phyloP scores from a whole-genome alignment of 1,140 invertebrate species.

The Calephelis virginiensis region DNA sequence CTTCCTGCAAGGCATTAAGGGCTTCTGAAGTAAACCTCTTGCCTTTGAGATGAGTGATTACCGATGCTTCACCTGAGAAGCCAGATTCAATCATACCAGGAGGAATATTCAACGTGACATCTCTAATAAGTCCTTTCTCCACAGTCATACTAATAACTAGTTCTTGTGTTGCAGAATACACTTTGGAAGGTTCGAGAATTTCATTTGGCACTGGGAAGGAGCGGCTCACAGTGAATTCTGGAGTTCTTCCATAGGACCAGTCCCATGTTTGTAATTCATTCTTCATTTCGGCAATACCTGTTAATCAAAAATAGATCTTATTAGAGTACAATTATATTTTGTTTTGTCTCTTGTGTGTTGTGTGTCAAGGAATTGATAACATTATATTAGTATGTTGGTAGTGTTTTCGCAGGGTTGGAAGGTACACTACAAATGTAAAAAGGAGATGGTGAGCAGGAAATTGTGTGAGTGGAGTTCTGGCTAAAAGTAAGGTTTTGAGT shows the following conservation, averaged over 20 bases:
- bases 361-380: no score
- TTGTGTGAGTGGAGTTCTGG: no score
- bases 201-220: conserved; percentile 68
- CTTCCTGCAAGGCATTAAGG: conserved; percentile 64
- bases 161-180: conserved; percentile 66
- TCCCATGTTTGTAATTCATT: conserved; percentile 88
- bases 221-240: conserved; percentile 86
- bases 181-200: conserved; percentile 56
- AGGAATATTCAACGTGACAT: conserved; percentile 73
- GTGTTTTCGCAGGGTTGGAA: no score
- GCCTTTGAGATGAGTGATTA: conserved; percentile 73
- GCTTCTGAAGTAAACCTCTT: conserved; percentile 75
- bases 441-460: no score
- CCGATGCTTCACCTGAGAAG: conserved; percentile 73
- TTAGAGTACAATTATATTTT: no score
- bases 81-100: conserved; percentile 72
- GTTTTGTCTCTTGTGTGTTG: no score
- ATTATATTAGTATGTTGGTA: no score
- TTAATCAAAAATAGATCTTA: conserved; percentile 7
- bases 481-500: no score
- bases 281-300: conserved; percentile 83
- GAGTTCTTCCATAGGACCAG: conserved; percentile 93
- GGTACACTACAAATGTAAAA: no score
- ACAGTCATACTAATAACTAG: conserved; percentile 72
- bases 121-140: conserved; percentile 70